phyloP scores from a whole-genome alignment of 2,113 vertebrate species.

The Ramphastos sulfuratus region DNA sequence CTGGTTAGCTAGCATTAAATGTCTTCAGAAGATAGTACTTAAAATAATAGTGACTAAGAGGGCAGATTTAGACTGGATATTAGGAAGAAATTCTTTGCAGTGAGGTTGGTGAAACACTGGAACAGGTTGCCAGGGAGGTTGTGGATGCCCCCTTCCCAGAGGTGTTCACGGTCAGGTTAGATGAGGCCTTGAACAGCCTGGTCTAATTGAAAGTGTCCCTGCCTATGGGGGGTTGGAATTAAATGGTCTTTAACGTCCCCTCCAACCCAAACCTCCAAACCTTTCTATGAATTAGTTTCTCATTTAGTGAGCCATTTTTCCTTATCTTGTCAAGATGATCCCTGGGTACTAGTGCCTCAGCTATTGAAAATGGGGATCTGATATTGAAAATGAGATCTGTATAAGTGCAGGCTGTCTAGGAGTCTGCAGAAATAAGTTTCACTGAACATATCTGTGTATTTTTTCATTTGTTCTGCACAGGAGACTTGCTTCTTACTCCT shows the following conservation, averaged over 20 bases:
- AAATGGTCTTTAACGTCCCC: too few species aligned
- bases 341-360: background rate
- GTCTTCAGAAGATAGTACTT: background rate
- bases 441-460: background rate
- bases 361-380: background rate
- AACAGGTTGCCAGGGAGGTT: too few species aligned
- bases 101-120: too few species aligned
- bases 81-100: too few species aligned
- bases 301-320: background rate
- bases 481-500: background rate
- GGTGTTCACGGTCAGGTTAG: too few species aligned
- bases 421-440: background rate
- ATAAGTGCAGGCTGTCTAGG: background rate
- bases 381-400: background rate
- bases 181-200: too few species aligned
- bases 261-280: too few species aligned
- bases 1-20: background rate
- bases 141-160: too few species aligned
- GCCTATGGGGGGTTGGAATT: too few species aligned
- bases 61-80: too few species aligned
- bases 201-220: too few species aligned
- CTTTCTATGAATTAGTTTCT: background rate
- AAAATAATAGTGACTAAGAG: background rate
- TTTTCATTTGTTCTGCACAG: background rate
- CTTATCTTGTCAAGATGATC: background rate